Evolutionary conservation across 1,140 invertebrate genomes (phyloP), one percentile per base, ranked within the genome.

Genomic region (Diorhabda elongata): DNA sequence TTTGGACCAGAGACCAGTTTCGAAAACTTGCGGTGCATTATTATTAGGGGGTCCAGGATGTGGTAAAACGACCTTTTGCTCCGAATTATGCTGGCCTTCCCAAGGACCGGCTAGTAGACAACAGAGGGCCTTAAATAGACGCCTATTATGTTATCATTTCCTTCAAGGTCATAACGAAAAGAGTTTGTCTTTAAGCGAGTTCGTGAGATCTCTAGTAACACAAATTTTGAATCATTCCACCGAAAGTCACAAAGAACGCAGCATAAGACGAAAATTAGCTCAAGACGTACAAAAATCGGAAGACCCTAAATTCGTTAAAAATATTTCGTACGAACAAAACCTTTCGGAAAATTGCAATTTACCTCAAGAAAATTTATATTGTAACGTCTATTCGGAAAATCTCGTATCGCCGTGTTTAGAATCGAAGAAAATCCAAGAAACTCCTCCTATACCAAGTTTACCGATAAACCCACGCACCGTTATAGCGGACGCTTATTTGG

Each of bases 21-120:
- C 88, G 61, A 91, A 91, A 76, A 90, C 88, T 2, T 92, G 91
- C 76, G 95, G 94, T 0, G 91, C 92, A 2, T 82, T 96, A 8
- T 87, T 96, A 62, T 85, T 96, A 64, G 94, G 94, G 3, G 92
- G 94, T 2, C 90, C 94, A 0, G 96, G 96, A 41, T 94, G 93
- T 73, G 96, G 96, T 0, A 93, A 91, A 81, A 94, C 89, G 5
- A 91, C 88, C 1, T 84, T 98, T 2, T 96, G 95, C 77, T 90
- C 90, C 41, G 93, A 96, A 79, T 79, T 94, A n/a, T 89, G 90
- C 5, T 87, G 87, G 81, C 92, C 92, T 0, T 89, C 90, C 0
- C 84, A 82, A 2, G 89, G 86, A 9, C 86, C 86, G 42, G 85
- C 85, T 52, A 88, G 88, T 2, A 79, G 88, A 3, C 89, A 90